A percentile compares a stretch with the other conserved stretches of the same genome.
Evolutionary conservation across 92 coral and sea anemone species (phyloP).

Genomic region (Phymanthus crucifer): DNA sequence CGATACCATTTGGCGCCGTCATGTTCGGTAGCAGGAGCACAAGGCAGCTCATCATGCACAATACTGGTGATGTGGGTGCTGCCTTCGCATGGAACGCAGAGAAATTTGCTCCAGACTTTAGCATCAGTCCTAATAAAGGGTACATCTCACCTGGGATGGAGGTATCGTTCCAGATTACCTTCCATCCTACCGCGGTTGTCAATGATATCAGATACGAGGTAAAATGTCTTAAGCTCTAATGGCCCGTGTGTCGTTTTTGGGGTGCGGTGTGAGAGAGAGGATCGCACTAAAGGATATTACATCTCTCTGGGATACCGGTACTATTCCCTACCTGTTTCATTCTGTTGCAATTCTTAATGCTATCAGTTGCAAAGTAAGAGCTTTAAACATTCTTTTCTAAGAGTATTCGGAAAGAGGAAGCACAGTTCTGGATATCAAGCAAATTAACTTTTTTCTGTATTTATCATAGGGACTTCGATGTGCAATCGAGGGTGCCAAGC

Average conservation of each 20-base stretch:
- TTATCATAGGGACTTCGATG: slow-evolving; percentile 72
- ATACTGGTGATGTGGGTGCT: slow-evolving; percentile 96
- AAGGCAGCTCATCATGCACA: slow-evolving; percentile 90
- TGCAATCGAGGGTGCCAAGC: slow-evolving; percentile 81
- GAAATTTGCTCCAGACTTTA: slow-evolving; percentile 81
- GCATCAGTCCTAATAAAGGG: slow-evolving; percentile 83
- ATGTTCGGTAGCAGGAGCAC: slow-evolving; percentile 90
- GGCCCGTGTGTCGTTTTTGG: neutral
- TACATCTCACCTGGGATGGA: slow-evolving; percentile 96
- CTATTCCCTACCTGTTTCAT: slow-evolving; percentile 72
- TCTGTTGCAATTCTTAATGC: slow-evolving; percentile 84
- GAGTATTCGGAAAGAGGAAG: too few relatives aligned
- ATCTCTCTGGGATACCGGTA: slow-evolving; percentile 89
- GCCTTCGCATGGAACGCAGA: slow-evolving; percentile 92
- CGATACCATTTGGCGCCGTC: slow-evolving; percentile 98
- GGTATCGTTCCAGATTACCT: slow-evolving; percentile 83
- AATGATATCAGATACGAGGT: slow-evolving; percentile 97
- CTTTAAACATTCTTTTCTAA: too few relatives aligned
- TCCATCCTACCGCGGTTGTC: slow-evolving; percentile 82
- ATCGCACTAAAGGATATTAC: slow-evolving; percentile 75
- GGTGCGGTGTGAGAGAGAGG: too few relatives aligned
- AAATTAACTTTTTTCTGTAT: neutral
- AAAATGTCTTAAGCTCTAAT: neutral
- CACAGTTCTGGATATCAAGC: too few relatives aligned
- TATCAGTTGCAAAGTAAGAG: slow-evolving; percentile 80